Evolutionary conservation across 2,113 vertebrate genomes (phyloP), one percentile per base, ranked within the genome.

Genomic region (Budorcas taxicolor): DNA sequence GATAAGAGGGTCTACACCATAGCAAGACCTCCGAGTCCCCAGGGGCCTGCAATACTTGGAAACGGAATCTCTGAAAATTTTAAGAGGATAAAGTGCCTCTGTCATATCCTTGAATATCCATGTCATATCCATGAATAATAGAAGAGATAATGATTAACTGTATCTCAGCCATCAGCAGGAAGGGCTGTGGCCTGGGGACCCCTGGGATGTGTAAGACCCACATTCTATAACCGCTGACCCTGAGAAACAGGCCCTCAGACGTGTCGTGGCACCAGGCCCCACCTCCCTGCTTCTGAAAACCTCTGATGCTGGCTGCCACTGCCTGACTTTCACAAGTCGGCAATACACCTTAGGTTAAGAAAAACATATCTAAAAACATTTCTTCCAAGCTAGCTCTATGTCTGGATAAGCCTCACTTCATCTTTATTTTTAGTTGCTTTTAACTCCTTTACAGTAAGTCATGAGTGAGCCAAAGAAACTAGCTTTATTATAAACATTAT

Each of bases 121-220:
- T 71, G 67, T 71, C 9, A 90, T 87, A 84, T 81, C 97, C 52
- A 76, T 97, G 96, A 98, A 96, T 98, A 97, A 98, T 98, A 84
- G 9, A 97, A 84, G 85, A 57, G 91, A 97, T 1, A 1, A 57
- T 11, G 62, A 76, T 43, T 64, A 67, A 84, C 58, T 67, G 31
- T 16, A 8, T 29, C 57, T 33, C 33, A 27, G 36, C n/a, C 74
- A n/a, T 90, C 95, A 76, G 91, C 96, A 94, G 90, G 13, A 1
- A 92, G 64, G 87, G 15, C 25, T 16, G 0, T 36, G 78, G 31
- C 31, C 60, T 40, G 45, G n/a, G 62, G 89, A 43, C 27, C 21
- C 1, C 9, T 7, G 33, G 33, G 43, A 64, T 31, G 40, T 2
- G 1, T 74, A 64, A 52, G n/a, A 50, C 25, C 31, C 29, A 33